Base-by-base conservation (phyloP, 2,797 vertebrate species). In the Ambastaia sidthimunki region DNA sequence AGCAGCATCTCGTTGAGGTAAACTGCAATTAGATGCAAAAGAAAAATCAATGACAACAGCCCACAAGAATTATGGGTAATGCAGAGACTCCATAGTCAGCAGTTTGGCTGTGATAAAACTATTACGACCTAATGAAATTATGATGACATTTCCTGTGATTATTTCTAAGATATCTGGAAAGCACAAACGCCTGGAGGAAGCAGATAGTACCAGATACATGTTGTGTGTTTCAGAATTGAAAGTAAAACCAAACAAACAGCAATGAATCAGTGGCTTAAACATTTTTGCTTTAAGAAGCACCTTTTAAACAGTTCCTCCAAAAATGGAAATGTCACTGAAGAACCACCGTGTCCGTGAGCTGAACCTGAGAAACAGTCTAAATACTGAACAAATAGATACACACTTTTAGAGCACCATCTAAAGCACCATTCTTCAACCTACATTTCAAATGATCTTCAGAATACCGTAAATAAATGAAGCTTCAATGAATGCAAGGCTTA, bases 21-120 rank as follows among this genome's bases (percentile, higher is more conserved):
- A 52, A 75, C 13, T 66, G 62, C 31, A 63, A 74, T 52, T 52
- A 75, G 73, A 63, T 75, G 44, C 18, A 52, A 52, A 21, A 28
- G 7, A 19, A 75, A 55, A 47, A 69, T 59, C 57, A 59, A 59
- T 25, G 6, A n/a, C 31, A 55, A n/a, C 3, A 57, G 28, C 69
- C 31, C 3, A 71, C 28, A 15, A 25, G 57, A 59, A 25, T 25
- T 59, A 59, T 59, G 57, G 21, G 57, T 25, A 25, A 59, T 10
- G 57, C 57, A 15, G 21, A 59, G 21, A 59, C 57, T 59, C 23
- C 12, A 59, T 11, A 59, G 12, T 59, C 57, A 59, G 57, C 57
- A 59, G 57, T 59, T 59, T 59, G 21, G 10, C 13, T 59, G 12
- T 25, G 23, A 59, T 59, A 25, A 55, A 59, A 59, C 57, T 15